Base-by-base conservation (phyloP, 2,797 vertebrate species). In the Sternotherus odoratus region DNA sequence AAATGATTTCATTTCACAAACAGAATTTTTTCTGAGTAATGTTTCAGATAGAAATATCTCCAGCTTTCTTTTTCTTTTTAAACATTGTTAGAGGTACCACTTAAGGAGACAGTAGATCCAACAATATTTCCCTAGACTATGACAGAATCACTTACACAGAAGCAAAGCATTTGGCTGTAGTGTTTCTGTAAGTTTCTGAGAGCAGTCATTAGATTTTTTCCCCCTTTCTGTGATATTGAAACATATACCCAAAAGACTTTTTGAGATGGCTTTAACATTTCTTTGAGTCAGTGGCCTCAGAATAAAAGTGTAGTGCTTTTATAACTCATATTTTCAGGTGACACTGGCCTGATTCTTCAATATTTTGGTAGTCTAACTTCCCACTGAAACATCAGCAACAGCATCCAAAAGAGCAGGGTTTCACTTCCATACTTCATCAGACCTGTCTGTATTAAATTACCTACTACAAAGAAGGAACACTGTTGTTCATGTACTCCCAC, bases 41-140 rank as follows among this genome's bases (percentile, higher is more conserved):
- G 79, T 90, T 97, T 95, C 98, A 98, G 94, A 95, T 97, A 97
- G 96, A 95, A 93, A 87, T 33, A 13, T 86, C 66, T 53, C 69
- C 43, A 33, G 33, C 81, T 93, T 94, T 86, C 69, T 74, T 79
- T 80, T 87, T 88, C 30, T 16, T 56, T 54, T 75, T 2, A 87
- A 92, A 92, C 60, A 91, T 91, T 86, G 53, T 63, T 81, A 75
- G 54, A 54, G 66, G 16, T 5, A 88, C 43, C 8, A 39, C 85
- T 93, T 3, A 4, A 39, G 90, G 81, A 95, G 95, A 92, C 91
- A 88, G 93, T 89, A 79, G 60, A 74, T 94, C 79, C 79, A 51
- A 8, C 1, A 6, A n/a, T 12, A 87, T 48, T 87, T 94, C 57
- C 30, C 66, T 23, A 48, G 89, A 77, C 82, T 94, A 30, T 85